phyloP scores from a whole-genome alignment of 2,797 vertebrate genomes.

The Bovichtus diacanthus region DNA sequence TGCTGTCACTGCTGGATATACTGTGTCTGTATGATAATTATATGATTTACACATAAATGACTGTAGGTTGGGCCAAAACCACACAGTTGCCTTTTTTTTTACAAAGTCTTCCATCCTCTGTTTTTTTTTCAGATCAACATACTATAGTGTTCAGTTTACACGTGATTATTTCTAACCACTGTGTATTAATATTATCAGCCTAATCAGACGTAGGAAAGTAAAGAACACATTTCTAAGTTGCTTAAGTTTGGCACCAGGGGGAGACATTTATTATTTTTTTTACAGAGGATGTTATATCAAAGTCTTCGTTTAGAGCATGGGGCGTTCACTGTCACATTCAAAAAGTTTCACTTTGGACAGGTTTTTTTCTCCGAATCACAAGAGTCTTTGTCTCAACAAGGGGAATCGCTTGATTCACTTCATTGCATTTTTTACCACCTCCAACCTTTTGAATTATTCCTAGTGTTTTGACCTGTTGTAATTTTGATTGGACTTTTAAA shows the following conservation, averaged over 20 bases:
- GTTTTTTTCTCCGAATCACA: neutral
- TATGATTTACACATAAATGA: too few species aligned
- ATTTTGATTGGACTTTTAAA: neutral
- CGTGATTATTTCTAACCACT: neutral
- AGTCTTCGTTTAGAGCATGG: neutral
- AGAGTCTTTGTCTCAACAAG: too few species aligned
- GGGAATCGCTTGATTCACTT: neutral
- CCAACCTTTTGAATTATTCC: neutral
- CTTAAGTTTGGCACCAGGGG: neutral
- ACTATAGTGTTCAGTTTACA: neutral
- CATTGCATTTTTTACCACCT: neutral
- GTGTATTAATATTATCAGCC: neutral
- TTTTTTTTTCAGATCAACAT: neutral
- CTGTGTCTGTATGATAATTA: neutral
- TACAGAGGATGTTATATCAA: neutral
- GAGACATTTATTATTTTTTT: neutral
- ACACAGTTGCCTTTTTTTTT: too few species aligned
- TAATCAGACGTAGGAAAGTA: neutral
- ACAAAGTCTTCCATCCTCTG: neutral
- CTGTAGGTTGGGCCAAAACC: too few species aligned
- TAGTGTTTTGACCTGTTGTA: neutral
- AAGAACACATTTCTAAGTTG: neutral
- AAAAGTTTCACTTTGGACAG: neutral
- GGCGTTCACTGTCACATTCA: neutral
- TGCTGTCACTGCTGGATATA: neutral